Conservation (phyloP, 1,140 invertebrate genomes). For the Sitobion miscanthi region DNA sequence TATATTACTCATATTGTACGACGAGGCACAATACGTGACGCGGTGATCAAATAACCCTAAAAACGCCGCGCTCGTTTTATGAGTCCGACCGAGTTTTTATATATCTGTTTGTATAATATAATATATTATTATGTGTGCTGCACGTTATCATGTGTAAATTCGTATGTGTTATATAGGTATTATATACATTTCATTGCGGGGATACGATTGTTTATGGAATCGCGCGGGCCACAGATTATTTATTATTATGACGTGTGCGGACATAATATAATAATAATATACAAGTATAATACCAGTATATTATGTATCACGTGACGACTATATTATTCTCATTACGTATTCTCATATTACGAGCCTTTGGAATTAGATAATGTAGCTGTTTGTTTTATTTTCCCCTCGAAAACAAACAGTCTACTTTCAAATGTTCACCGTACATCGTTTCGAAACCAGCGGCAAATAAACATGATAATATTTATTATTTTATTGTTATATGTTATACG, state of each 20-base stretch:
- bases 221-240: background rate
- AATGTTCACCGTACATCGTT: background rate
- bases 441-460: background rate
- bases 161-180: background rate
- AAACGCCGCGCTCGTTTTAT: background rate
- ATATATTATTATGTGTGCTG: background rate
- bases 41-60: conserved; percentile 16
- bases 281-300: background rate
- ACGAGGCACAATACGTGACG: background rate
- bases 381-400: background rate
- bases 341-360: background rate
- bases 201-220: background rate
- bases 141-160: too few species aligned
- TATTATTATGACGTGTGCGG: background rate
- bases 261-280: background rate
- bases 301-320: background rate
- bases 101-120: background rate
- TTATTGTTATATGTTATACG: background rate
- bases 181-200: background rate
- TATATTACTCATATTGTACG: background rate
- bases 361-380: background rate
- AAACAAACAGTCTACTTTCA: background rate
- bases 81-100: background rate
- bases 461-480: background rate
- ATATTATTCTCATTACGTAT: background rate